Evolutionary conservation across 2,888 invertebrate genomes (phyloP), one percentile per base, ranked within the genome.

Genomic region (Pardosa pseudoannulata): DNA sequence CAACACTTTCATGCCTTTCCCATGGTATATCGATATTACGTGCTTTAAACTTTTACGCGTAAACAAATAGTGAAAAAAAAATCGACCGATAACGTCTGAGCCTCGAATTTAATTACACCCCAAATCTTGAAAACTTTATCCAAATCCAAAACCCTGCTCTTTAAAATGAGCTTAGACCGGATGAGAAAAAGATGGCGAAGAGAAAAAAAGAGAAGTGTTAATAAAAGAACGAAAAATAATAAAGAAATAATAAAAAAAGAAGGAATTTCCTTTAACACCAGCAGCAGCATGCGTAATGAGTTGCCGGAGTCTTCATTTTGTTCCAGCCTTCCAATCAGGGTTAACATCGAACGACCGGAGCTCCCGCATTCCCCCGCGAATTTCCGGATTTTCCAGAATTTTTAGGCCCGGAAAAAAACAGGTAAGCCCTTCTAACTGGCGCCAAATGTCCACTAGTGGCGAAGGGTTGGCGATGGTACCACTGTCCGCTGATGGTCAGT

Each of bases 171-270:
- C 32, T 68, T 36, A 75, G 68, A 73, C 73, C n/a, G 67, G 70
- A 71, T n/a, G 16, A 16, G 67, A 41, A 39, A 78, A 73, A 68
- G 78, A 76, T 76, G 39, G 64, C 50, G 68, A 74, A 32, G 9
- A 70, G 41, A 46, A 50, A 41, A 79, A 64, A 83, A 72, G 67
- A 85, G 39, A 78, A 73, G 78, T 85, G 83, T 78, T 85, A 85
- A 85, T 85, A 85, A 85, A 78, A 85, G 78, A 85, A 85, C 83
- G 73, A 83, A 83, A 80, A 83, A 83, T 83, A 83, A 83, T 83
- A 80, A 80, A 80, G 81, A 75, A 74, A 75, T 70, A 73, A 85
- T 41, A 75, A 72, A 76, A 68, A 73, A 83, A 76, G 65, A 82
- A 76, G 67, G 71, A 75, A 75, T 75, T 79, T 85, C 78, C 83